phyloP scores from a whole-genome alignment of 2,113 vertebrate genomes.

The Xenopus laevis region DNA sequence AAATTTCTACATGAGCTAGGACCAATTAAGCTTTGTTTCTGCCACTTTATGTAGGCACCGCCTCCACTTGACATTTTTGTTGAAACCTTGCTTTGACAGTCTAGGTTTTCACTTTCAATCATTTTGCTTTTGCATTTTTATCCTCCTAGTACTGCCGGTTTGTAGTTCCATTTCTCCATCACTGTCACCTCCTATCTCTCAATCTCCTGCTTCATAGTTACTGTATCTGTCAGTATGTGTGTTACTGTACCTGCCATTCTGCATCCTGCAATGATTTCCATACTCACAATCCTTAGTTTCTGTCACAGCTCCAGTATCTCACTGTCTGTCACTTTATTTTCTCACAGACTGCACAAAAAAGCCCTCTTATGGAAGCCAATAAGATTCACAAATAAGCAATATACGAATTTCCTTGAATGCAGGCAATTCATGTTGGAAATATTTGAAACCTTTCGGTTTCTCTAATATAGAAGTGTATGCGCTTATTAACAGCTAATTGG shows the following conservation, averaged over 20 bases:
- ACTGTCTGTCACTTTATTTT: constrained; percentile 2
- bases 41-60: too few relatives aligned
- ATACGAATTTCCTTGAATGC: too few relatives aligned
- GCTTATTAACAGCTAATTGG: too few relatives aligned
- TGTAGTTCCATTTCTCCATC: constrained; percentile 24
- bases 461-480: too few relatives aligned
- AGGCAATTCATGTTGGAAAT: too few relatives aligned
- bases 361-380: too few relatives aligned
- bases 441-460: too few relatives aligned
- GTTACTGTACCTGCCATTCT: constrained; percentile 29
- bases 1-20: too few relatives aligned
- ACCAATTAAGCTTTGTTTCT: too few relatives aligned
- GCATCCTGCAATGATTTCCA: constrained; percentile 15
- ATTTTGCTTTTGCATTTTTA: constrained; percentile 24
- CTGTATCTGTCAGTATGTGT: constrained; percentile 23
- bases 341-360: too few relatives aligned
- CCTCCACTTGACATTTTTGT: too few relatives aligned
- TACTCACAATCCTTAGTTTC: constrained; percentile 18
- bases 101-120: constrained; percentile 16
- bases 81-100: constrained; percentile 4
- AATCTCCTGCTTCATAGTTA: constrained; percentile 13
- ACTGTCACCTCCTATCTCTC: constrained; percentile 25
- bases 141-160: neutral
- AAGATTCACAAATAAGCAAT: too few relatives aligned
- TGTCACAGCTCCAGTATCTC: constrained; percentile 12